These are phyloP conservation scores for Enteromius mattozi DNA, from an alignment of 2,797 vertebrate species.

Conservation along the genomic window DNA sequence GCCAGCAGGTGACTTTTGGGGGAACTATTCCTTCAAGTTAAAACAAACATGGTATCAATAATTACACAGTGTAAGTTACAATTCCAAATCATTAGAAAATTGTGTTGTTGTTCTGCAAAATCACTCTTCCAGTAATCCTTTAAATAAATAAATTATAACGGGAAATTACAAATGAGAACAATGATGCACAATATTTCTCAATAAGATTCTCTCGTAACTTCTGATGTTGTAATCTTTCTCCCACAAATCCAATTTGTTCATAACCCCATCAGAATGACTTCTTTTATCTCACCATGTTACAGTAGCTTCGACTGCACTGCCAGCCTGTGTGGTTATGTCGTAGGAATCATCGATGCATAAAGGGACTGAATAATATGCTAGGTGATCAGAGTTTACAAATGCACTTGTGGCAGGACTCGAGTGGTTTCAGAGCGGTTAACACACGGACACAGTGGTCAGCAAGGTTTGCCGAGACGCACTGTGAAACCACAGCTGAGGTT, in stretches of 20 bases:
- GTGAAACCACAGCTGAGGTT: slow-evolving; percentile 62
- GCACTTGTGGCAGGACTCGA: slow-evolving; percentile 61
- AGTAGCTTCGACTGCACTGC: slow-evolving; percentile 9
- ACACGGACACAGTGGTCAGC: slow-evolving; percentile 65
- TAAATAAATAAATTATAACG: slow-evolving; percentile 12
- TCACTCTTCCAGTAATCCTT: slow-evolving; percentile 48
- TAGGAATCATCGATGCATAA: slow-evolving; percentile 41
- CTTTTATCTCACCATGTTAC: slow-evolving; percentile 9
- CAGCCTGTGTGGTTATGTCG: slow-evolving; percentile 33
- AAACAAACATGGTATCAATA: slow-evolving; percentile 24
- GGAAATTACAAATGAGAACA: slow-evolving; percentile 35
- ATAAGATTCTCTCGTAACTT: slow-evolving; percentile 37
- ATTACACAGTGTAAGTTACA: slow-evolving; percentile 31
- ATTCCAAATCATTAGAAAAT: slow-evolving; percentile 51
- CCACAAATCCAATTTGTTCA: slow-evolving; percentile 33
- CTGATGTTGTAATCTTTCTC: slow-evolving; percentile 27
- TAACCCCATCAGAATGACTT: not conserved
- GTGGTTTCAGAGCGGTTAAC: slow-evolving; percentile 63
- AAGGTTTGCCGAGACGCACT: slow-evolving; percentile 67
- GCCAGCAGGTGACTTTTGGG: not conserved
- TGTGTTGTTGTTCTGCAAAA: slow-evolving; percentile 52
- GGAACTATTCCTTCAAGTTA: not conserved
- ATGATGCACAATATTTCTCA: slow-evolving; percentile 29
- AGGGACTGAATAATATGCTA: slow-evolving; percentile 66
- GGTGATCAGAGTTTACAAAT: slow-evolving; percentile 73